Conservation (phyloP, 2,888 invertebrate genomes). For the Diaperis boleti region DNA sequence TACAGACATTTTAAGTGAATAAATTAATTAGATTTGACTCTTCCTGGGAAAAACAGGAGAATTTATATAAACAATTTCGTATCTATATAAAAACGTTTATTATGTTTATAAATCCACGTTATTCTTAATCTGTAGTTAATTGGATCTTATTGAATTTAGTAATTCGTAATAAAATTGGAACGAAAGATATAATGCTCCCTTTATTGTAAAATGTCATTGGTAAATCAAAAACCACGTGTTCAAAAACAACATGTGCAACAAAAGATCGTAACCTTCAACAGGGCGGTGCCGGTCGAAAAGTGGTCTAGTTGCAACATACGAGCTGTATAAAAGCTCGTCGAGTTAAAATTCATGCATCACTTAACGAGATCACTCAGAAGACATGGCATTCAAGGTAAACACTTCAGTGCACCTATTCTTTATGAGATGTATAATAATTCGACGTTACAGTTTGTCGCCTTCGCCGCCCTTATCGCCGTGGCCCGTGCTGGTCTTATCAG, state of each 20-base stretch:
- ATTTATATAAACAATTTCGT: no score
- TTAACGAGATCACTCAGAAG: slow-evolving; percentile 27
- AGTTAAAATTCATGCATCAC: slow-evolving; percentile 31
- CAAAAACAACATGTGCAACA: slow-evolving; percentile 32
- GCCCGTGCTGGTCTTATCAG: no score
- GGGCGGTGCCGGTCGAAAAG: slow-evolving; percentile 42
- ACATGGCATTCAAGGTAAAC: slow-evolving; percentile 39
- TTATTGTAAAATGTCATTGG: slow-evolving; percentile 17
- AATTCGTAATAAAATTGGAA: no score
- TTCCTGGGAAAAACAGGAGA: no score
- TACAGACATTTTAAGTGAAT: no score
- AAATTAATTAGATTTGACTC: no score
- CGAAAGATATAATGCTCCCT: no score
- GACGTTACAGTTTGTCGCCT: slow-evolving; percentile 51
- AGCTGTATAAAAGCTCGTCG: slow-evolving; percentile 37
- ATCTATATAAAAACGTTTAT: no score
- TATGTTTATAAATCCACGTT: no score
- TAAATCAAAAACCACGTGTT: slow-evolving; percentile 12
- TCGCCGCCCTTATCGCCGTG: slow-evolving; percentile 40
- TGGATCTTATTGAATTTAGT: no score
- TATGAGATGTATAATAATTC: slow-evolving; percentile 15
- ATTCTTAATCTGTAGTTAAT: no score
- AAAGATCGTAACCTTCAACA: slow-evolving; percentile 37
- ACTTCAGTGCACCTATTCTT: not conserved
- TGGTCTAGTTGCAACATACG: slow-evolving; percentile 39